Percentiles rank a stretch among this genome's conserved stretches.
Evolutionary conservation across 1,140 invertebrate genomes (phyloP).

Genomic region (Drosophila funebris): DNA sequence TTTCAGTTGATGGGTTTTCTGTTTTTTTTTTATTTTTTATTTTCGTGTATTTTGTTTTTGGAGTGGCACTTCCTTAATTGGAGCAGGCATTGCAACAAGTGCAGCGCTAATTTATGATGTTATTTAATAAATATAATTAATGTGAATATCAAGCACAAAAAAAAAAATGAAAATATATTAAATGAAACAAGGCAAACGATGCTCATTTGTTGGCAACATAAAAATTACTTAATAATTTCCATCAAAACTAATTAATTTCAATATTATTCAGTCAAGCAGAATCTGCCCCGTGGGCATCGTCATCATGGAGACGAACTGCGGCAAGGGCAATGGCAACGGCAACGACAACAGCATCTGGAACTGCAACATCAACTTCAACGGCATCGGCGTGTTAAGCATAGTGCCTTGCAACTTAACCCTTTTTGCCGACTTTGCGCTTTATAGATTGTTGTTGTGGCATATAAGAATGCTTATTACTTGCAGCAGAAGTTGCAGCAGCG

Average conservation of each 20-base stretch:
- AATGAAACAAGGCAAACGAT: conserved; percentile 9
- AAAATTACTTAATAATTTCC: conserved; percentile 83
- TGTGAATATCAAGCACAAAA: conserved; percentile 24
- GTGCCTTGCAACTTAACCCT: conserved; percentile 56
- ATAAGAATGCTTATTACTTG: conserved; percentile 77
- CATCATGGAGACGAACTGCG: conserved; percentile 17
- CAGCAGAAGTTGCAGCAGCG: conserved; percentile 56
- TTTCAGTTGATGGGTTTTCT: conserved; percentile 49
- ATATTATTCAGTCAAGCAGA: conserved; percentile 68
- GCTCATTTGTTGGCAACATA: conserved; percentile 52
- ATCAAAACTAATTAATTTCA: conserved; percentile 81
- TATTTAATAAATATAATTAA: conserved; percentile 78
- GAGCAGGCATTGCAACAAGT: conserved; percentile 74
- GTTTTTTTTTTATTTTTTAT: conserved; percentile 4
- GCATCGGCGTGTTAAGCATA: conserved; percentile 67
- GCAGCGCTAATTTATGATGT: conserved; percentile 79
- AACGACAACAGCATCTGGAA: not conserved
- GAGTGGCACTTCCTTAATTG: conserved; percentile 81
- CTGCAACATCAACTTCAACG: conserved; percentile 22
- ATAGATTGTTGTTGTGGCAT: conserved; percentile 49
- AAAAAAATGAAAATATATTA: conserved; percentile 32
- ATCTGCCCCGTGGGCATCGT: conserved; percentile 36
- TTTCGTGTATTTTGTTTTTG: conserved; percentile 28
- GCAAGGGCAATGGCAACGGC: not conserved
- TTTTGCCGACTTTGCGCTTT: conserved; percentile 24